phyloP scores from a whole-genome alignment of 1,140 invertebrate species.

The Heterodera schachtii region DNA sequence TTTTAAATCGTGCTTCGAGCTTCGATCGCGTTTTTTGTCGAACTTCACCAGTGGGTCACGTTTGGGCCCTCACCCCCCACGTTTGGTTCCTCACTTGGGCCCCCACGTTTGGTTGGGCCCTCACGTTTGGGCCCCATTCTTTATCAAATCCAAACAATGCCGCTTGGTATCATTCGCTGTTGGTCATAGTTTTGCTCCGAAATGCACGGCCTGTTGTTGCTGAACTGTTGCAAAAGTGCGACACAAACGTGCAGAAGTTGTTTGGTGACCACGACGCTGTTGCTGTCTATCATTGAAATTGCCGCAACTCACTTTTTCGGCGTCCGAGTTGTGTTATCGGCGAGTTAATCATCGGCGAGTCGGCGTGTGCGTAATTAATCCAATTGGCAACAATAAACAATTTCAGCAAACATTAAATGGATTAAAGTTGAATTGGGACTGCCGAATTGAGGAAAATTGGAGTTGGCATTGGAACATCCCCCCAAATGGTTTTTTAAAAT shows the following conservation, averaged over 20 bases:
- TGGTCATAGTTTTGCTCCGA: too few species aligned
- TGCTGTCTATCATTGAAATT: slow-evolving; percentile 27
- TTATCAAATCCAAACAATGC: slow-evolving; percentile 26
- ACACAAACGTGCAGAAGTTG: too few species aligned
- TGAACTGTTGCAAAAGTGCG: too few species aligned
- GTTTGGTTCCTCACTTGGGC: slow-evolving; percentile 12
- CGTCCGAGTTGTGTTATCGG: too few species aligned
- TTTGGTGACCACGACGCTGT: slow-evolving; percentile 34
- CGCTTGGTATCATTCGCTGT: slow-evolving; percentile 6
- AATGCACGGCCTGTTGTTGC: too few species aligned
- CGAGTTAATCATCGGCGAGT: too few species aligned
- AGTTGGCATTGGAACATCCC: too few species aligned
- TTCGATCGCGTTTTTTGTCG: too few species aligned
- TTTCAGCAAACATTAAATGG: slow-evolving; percentile 31
- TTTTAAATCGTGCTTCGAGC: too few species aligned
- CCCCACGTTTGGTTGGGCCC: slow-evolving; percentile 22
- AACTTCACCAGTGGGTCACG: slow-evolving; percentile 8
- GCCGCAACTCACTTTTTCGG: slow-evolving; percentile 16
- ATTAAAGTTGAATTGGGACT: slow-evolving; percentile 30
- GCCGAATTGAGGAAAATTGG: too few species aligned
- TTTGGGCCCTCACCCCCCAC: slow-evolving; percentile 24
- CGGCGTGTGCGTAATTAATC: too few species aligned
- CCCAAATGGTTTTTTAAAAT: slow-evolving; percentile 23
- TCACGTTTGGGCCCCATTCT: slow-evolving; percentile 17
- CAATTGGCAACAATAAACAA: slow-evolving; percentile 15